These are phyloP conservation scores for Danionella cerebrum DNA, from an alignment of 2,113 vertebrate species.

Conservation along the genomic window DNA sequence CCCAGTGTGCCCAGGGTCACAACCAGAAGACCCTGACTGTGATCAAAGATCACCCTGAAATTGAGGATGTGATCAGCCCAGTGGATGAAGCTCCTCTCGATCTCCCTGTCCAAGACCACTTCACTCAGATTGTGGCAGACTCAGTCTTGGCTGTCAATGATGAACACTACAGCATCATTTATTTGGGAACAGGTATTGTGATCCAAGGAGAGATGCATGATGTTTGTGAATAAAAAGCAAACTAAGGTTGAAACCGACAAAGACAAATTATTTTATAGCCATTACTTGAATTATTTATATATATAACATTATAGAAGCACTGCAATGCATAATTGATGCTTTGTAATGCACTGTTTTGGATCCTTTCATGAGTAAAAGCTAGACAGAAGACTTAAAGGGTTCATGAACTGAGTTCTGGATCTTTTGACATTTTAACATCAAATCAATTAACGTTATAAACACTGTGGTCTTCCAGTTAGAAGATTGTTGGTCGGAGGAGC, in stretches of 20 bases:
- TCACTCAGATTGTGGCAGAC: constrained; percentile 64
- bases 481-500: too few species aligned
- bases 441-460: too few species aligned
- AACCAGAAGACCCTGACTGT: constrained; percentile 59
- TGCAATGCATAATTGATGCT: too few species aligned
- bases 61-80: constrained; percentile 64
- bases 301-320: too few species aligned
- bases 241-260: not conserved
- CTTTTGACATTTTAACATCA: too few species aligned
- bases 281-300: too few species aligned
- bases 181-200: constrained; percentile 68
- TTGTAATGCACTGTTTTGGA: too few species aligned
- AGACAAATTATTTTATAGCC: not conserved
- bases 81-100: constrained; percentile 61
- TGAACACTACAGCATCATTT: constrained; percentile 68
- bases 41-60: constrained; percentile 66
- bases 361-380: too few species aligned
- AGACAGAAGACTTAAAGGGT: too few species aligned
- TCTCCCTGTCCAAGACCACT: constrained; percentile 62
- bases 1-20: constrained; percentile 53
- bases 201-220: not conserved
- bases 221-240: not conserved
- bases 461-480: too few species aligned
- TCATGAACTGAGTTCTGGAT: too few species aligned
- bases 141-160: constrained; percentile 66